Conservation (phyloP, 2,797 vertebrate species). For the Cichlasoma orientale region DNA sequence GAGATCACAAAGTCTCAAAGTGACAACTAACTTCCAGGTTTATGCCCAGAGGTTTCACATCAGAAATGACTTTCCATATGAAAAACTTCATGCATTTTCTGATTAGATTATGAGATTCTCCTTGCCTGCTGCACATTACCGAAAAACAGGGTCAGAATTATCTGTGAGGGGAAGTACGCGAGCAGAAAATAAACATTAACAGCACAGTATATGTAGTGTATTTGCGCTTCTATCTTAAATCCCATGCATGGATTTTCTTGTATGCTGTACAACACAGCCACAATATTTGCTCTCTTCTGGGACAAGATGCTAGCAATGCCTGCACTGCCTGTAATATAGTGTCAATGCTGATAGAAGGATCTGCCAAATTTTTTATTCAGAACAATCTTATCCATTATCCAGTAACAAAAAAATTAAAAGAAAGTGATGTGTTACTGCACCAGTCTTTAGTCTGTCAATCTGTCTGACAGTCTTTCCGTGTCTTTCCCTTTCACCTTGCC, state of each 20-base stretch:
- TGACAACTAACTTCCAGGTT: slow-evolving; percentile 47
- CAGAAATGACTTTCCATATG: slow-evolving; percentile 27
- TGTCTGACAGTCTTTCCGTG: slow-evolving; percentile 46
- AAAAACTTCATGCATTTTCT: slow-evolving; percentile 15
- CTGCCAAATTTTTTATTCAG: slow-evolving; percentile 4
- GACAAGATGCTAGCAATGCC: neutral
- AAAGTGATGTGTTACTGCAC: slow-evolving; percentile 34
- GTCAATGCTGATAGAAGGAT: neutral
- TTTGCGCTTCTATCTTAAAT: neutral
- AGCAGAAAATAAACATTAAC: neutral
- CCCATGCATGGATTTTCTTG: neutral
- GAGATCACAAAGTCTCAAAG: slow-evolving; percentile 51
- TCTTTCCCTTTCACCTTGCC: slow-evolving; percentile 71
- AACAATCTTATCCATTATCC: slow-evolving; percentile 19
- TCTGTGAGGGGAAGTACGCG: neutral
- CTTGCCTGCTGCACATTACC: neutral
- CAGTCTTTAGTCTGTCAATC: slow-evolving; percentile 56
- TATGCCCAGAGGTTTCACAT: slow-evolving; percentile 27
- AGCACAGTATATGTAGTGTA: neutral
- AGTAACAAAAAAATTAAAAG: slow-evolving; percentile 33
- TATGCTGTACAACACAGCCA: neutral
- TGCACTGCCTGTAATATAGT: neutral
- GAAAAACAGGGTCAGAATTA: neutral
- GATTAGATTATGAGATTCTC: slow-evolving; percentile 15
- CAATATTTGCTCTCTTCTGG: neutral